Evolutionary conservation across 2,797 vertebrate species (phyloP).

Genomic region (Chromobotia macracanthus): DNA sequence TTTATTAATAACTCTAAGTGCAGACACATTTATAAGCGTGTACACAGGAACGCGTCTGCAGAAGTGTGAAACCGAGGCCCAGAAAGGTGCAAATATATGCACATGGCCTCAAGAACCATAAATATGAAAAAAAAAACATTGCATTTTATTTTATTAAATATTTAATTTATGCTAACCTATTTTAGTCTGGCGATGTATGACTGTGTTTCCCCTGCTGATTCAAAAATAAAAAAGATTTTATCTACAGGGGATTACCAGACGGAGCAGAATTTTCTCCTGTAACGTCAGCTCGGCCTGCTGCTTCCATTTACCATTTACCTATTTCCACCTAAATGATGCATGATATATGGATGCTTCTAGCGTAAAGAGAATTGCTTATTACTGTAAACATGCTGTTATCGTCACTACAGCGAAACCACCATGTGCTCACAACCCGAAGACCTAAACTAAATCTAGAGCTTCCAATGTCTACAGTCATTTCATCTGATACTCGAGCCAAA

Average conservation of each 20-base stretch:
- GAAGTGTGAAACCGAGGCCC: conserved; percentile 40
- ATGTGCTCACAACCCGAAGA: too few relatives aligned
- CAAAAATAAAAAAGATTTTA: not conserved
- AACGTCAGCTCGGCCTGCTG: not conserved
- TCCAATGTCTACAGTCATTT: not conserved
- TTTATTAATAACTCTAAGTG: conserved; percentile 4
- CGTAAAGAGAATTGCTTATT: too few relatives aligned
- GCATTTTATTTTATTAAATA: too few relatives aligned
- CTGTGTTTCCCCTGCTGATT: not conserved
- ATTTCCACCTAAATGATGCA: too few relatives aligned
- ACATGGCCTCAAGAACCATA: conserved; percentile 44
- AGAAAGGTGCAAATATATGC: not conserved
- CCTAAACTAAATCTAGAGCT: not conserved
- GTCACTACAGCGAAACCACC: too few relatives aligned
- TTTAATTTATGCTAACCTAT: conserved; percentile 18
- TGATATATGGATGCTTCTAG: too few relatives aligned
- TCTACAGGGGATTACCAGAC: not conserved
- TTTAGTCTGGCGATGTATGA: not conserved
- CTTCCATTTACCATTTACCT: too few relatives aligned
- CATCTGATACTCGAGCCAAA: too few relatives aligned
- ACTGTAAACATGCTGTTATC: too few relatives aligned
- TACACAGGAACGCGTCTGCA: conserved; percentile 11
- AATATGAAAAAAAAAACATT: conserved; percentile 36
- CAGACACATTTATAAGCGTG: not conserved
- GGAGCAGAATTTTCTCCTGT: not conserved